Evolutionary conservation across 2,888 invertebrate species (phyloP), one percentile per base, ranked within the genome.

Genomic region (Achlya flavicornis): DNA sequence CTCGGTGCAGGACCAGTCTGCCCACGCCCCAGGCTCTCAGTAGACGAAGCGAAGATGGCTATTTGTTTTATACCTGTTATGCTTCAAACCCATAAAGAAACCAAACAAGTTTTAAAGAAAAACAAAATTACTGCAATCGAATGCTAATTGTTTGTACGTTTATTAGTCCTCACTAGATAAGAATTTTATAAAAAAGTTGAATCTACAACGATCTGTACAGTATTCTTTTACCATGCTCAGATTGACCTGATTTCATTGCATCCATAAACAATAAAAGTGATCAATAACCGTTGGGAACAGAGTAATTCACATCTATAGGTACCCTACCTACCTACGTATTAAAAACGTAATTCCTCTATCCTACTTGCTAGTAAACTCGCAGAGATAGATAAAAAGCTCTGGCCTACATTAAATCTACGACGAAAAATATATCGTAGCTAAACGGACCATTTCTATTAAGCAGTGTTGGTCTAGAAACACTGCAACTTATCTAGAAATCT

Each of bases 51-150:
- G 64, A 70, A 74, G 71, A 74, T 75, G 73, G 71, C 57, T 77
- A 71, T 79, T 76, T 73, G 66, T 66, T 75, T 72, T 69, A 69
- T 79, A 80, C 80, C 75, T 79, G 83, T 79, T 78, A 74, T 73
- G 73, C 74, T 75, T 48, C 67, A 70, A 73, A 71, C 69, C 74
- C 69, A 66, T 72, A 65, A 66, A 69, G 70, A 75, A 71, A 68
- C 68, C 66, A 63, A 63, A 60, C 41, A 19, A 11, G 19, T 60
- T 41, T 41, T 14, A 38, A 26, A 26, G 26, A 26, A 41, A 60
- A 60, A 19, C 41, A 53, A 19, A 53, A 53, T 53, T 19, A n/a
- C n/a, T 19, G 53, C 48, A 48, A 14, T 48, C 48, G 48, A 19
- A 41, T 26, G 41, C 41, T 41, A 41, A 19, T 19, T 41, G 60